phyloP scores from a whole-genome alignment of 2,113 vertebrate species.

The Cynoglossus semilaevis region DNA sequence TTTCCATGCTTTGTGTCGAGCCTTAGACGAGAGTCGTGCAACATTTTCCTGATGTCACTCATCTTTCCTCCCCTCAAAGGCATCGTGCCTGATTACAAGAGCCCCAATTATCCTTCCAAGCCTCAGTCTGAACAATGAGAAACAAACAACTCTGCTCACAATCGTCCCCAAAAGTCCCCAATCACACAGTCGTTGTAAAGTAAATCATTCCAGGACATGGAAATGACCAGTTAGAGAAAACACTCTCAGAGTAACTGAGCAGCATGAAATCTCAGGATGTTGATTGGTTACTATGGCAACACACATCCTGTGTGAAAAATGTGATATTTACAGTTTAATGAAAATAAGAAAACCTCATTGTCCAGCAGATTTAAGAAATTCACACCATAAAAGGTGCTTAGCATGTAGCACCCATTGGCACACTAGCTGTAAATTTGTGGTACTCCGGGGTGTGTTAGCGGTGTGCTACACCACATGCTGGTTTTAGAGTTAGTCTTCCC shows the following conservation, averaged over 20 bases:
- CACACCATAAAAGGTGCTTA: no score
- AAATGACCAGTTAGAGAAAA: conserved; percentile 1
- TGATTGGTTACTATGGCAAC: neutral
- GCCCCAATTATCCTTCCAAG: conserved; percentile 27
- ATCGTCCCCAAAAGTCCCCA: conserved; percentile 22
- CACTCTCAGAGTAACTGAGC: neutral
- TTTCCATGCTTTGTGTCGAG: conserved; percentile 8
- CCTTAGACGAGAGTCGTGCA: conserved; percentile 10
- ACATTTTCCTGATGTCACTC: conserved; percentile 13
- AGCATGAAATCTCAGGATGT: neutral
- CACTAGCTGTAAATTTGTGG: no score
- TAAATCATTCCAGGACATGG: neutral
- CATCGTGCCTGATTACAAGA: conserved; percentile 42
- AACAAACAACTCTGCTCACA: conserved; percentile 31
- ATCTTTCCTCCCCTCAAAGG: conserved; percentile 26
- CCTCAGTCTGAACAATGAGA: conserved; percentile 30
- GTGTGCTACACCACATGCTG: no score
- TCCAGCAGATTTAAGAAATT: no score
- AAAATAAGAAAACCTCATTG: no score
- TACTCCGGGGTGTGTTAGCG: no score
- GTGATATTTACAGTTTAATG: neutral
- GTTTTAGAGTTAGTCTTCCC: no score
- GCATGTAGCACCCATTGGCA: no score
- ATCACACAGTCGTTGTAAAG: conserved; percentile 18
- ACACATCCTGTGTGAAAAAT: neutral